A percentile compares a stretch with the other conserved stretches of the same genome.
These are phyloP conservation scores for Stenoptilia bipunctidactyla DNA, from an alignment of 2,888 invertebrate genomes.

Conservation along the genomic window DNA sequence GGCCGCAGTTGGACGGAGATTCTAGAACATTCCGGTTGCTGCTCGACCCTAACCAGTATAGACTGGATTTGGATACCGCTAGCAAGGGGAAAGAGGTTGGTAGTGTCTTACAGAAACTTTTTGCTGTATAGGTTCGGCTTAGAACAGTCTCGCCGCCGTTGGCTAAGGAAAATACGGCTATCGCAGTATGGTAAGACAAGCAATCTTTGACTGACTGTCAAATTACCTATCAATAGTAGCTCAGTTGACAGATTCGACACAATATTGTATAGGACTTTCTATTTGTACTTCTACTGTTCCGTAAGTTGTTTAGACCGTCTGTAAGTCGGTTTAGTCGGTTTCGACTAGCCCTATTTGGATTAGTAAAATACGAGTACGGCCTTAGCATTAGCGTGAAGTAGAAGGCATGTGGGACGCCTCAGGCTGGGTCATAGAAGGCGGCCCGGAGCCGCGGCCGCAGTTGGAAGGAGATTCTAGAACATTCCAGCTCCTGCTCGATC, in stretches of 20 bases:
- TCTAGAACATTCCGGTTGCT: conserved; percentile 93
- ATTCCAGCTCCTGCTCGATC: conserved; percentile 94
- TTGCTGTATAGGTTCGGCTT: no score
- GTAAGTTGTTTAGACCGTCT: no score
- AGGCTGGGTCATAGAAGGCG: conserved; percentile 96
- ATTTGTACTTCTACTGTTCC: no score
- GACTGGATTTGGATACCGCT: conserved; percentile 88
- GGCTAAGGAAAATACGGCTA: no score
- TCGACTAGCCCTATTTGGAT: no score
- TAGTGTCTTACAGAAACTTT: neutral
- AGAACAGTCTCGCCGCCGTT: no score
- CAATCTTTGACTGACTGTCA: no score
- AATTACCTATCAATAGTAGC: no score
- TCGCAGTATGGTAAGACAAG: no score
- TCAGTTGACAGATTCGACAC: no score
- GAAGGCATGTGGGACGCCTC: conserved; percentile 98
- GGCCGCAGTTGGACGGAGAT: conserved; percentile 89
- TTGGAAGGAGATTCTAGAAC: conserved; percentile 91
- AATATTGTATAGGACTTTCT: no score
- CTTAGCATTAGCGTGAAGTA: conserved; percentile 94
- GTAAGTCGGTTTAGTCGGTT: no score
- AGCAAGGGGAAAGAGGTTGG: conserved; percentile 83
- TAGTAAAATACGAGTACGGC: conserved; percentile 84
- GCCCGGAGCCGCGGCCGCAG: conserved; percentile 89
- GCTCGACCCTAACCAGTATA: conserved; percentile 97